phyloP scores from a whole-genome alignment of 2,113 vertebrate species.

The Strix uralensis region DNA sequence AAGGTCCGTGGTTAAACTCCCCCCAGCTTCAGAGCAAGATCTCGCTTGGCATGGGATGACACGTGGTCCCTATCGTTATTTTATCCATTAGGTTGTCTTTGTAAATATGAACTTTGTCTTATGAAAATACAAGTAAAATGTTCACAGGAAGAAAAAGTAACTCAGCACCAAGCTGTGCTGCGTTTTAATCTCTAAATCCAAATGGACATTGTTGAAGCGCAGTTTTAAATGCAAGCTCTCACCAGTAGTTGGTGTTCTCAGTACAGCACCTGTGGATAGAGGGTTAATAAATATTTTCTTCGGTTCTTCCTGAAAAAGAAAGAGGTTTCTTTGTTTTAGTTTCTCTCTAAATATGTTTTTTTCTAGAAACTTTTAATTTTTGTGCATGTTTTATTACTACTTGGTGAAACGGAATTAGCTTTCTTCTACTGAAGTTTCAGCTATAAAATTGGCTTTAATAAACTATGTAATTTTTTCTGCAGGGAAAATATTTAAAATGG shows the following conservation, averaged over 20 bases:
- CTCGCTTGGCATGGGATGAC: neutral
- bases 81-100: neutral
- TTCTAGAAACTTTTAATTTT: constrained; percentile 37
- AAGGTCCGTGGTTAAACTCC: accelerated
- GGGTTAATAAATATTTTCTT: neutral
- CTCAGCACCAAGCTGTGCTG: accelerated
- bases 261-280: neutral
- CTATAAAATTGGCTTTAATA: constrained; percentile 39
- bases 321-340: constrained; percentile 18
- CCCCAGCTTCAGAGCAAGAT: neutral
- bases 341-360: neutral
- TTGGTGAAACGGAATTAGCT: constrained; percentile 16
- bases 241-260: neutral
- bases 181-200: neutral
- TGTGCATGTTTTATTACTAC: neutral
- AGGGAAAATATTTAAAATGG: constrained; percentile 11
- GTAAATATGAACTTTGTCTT: no score
- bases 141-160: accelerated
- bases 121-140: neutral
- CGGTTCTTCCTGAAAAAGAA: neutral
- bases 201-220: accelerated
- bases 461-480: constrained; percentile 29
- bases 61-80: accelerated
- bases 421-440: constrained; percentile 24
- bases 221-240: neutral